A percentile compares a stretch with the other conserved stretches of the same genome.
phyloP scores from a whole-genome alignment of 2,888 invertebrate genomes.

The Meghimatium bilineatum region DNA sequence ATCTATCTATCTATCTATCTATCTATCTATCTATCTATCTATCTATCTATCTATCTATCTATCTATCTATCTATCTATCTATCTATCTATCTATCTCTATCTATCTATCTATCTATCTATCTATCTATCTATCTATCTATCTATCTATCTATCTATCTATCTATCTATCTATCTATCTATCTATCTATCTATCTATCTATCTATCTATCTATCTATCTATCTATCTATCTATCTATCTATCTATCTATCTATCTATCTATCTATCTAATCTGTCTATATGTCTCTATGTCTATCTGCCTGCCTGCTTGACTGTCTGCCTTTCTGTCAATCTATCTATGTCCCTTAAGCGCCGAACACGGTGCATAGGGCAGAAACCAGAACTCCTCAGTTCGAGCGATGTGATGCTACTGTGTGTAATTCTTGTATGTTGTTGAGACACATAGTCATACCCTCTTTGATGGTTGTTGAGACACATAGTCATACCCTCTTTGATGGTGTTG shows the following conservation, averaged over 20 bases:
- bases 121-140: neutral
- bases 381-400: no score
- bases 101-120: neutral
- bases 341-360: no score
- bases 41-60: neutral
- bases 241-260: neutral
- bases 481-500: no score
- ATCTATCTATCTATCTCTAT: neutral
- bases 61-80: neutral
- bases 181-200: neutral
- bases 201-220: neutral
- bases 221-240: neutral
- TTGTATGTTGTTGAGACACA: no score
- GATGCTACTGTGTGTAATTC: no score
- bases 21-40: neutral
- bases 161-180: neutral
- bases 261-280: neutral
- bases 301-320: neutral
- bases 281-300: neutral
- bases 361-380: no score
- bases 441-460: no score
- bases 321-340: neutral
- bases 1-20: neutral
- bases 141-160: neutral
- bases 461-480: no score